These are phyloP conservation scores for Manduca sexta DNA, from an alignment of 1,140 invertebrate species.

Conservation along the genomic window DNA sequence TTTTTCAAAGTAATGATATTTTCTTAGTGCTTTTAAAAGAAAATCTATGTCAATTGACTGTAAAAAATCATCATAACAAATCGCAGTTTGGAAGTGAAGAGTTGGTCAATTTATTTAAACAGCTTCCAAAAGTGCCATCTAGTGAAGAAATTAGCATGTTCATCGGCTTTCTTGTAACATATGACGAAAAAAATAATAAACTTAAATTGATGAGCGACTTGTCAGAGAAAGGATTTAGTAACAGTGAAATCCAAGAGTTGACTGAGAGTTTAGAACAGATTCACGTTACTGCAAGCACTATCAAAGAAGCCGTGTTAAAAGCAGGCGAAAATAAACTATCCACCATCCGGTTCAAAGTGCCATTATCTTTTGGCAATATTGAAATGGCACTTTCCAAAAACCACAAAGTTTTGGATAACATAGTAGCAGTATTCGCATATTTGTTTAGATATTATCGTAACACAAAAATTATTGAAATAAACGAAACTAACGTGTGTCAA, in stretches of 20 bases:
- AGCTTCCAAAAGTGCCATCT: constrained; percentile 2
- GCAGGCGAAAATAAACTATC: constrained; percentile 6
- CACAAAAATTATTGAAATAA: constrained; percentile 9
- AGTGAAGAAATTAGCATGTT: constrained; percentile 2
- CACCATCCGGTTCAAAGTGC: constrained; percentile 9
- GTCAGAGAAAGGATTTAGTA: constrained; percentile 6
- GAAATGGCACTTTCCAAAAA: constrained; percentile 10
- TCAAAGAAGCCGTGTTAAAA: constrained; percentile 8
- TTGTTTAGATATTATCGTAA: constrained; percentile 1
- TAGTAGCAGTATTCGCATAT: background rate
- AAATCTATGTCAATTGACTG: constrained; percentile 3
- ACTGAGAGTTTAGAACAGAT: constrained; percentile 3
- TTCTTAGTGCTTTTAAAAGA: constrained; percentile 8
- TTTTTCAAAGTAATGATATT: constrained; percentile 9
- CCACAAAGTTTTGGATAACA: background rate
- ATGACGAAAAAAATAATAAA: constrained; percentile 10
- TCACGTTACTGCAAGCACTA: background rate
- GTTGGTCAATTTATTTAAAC: background rate
- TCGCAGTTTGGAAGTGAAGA: constrained; percentile 9
- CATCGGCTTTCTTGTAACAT: background rate
- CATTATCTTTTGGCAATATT: constrained; percentile 12
- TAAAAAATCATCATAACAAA: constrained; percentile 7
- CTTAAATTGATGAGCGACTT: constrained; percentile 1
- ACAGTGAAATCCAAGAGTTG: constrained; percentile 7
- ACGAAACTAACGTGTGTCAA: constrained; percentile 1